These are phyloP conservation scores for Heliothis subflexa DNA, from an alignment of 1,140 invertebrate species.

Conservation along the genomic window DNA sequence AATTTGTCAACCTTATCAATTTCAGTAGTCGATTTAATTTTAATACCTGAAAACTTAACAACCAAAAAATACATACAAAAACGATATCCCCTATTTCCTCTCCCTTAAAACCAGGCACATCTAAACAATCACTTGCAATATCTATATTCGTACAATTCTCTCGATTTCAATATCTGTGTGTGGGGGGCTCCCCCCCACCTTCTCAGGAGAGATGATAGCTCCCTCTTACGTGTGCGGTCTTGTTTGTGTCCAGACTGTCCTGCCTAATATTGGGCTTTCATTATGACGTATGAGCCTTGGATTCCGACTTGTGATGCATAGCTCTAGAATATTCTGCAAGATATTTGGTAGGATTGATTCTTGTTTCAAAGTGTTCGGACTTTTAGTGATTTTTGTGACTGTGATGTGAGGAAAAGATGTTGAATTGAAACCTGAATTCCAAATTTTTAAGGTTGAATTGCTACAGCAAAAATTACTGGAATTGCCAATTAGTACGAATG, in stretches of 20 bases:
- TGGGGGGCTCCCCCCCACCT: constrained; percentile 59
- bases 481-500: background rate
- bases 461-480: background rate
- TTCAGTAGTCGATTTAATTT: too few species aligned
- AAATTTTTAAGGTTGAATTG: constrained; percentile 1
- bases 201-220: constrained; percentile 69
- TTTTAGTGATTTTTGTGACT: background rate
- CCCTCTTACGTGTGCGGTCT: constrained; percentile 77
- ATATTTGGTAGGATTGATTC: constrained; percentile 10
- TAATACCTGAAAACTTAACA: too few species aligned
- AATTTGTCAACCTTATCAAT: too few species aligned
- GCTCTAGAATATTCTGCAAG: constrained; percentile 23
- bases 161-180: constrained; percentile 51
- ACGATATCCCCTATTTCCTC: background rate
- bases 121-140: constrained; percentile 47
- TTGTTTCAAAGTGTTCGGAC: background rate
- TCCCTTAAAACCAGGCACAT: constrained; percentile 25
- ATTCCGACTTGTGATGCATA: constrained; percentile 58
- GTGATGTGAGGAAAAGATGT: background rate
- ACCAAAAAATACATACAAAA: too few species aligned
- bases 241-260: constrained; percentile 77
- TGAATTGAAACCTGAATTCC: too few species aligned
- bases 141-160: constrained; percentile 53
- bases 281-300: constrained; percentile 64
- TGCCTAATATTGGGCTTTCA: constrained; percentile 76